Base-by-base conservation (phyloP, 2,113 vertebrate genomes). In the Athene noctua region DNA sequence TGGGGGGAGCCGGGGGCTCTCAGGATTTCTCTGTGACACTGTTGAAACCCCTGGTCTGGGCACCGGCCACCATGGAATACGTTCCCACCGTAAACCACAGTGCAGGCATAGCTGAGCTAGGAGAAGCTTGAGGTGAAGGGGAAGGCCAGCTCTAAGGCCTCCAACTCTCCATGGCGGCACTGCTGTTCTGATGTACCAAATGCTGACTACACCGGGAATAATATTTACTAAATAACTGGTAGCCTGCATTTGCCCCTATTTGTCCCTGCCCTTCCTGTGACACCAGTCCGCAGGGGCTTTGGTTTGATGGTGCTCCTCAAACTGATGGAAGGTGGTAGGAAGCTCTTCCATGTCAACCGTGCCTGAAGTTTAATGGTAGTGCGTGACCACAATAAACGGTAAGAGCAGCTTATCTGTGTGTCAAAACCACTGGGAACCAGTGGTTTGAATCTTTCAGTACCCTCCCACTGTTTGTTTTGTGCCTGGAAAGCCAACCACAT, bases 21-120 rank as follows among this genome's bases (percentile, higher is more conserved):
- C 38, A 6, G 27, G 74, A 51, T 34, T 38, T 17, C 44, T 2
- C 3, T 3, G n/a, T 1, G 2, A 59, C 0, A 11, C 52, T 8
- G 7, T 27, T 38, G 19, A 29, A 46, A 65, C 2, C 71, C 30
- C 11, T 0, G 15, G 27, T 46, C 79, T 34, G 6, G 15, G 42
- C 58, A 86, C 46, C 52, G 54, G 59, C 52, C 29, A 19, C 7
- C 67, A n/a, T 16, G 18, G 22, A 40, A 4, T 12, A 18, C 2
- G 9, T 15, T 71, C 80, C 49, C 63, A 62, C 25, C 49, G 5
- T 30, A 40, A 66, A 52, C 22, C 9, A 21, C 46, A 11, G n/a
- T 0, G 44, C 44, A 38, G 75, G 52, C n/a, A 30, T 17, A 19
- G 47, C 54, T 7, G 47, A 54, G 68, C 68, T 5, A 25, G 75